Conservation (phyloP, 1,140 invertebrate species). For the Bombus waltoni region DNA sequence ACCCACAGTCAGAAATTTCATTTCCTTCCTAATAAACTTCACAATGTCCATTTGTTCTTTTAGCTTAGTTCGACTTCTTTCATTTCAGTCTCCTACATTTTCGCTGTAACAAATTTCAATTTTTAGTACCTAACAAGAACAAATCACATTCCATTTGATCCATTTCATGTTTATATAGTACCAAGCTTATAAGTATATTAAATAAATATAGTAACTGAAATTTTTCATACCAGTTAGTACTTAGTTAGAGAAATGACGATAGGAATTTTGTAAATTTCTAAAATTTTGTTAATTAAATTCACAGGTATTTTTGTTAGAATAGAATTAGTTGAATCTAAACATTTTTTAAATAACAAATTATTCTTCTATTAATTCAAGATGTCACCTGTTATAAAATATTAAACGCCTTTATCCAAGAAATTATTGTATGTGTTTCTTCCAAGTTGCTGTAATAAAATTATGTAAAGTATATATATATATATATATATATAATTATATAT, state of each 20-base stretch:
- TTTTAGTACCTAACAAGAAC: background rate
- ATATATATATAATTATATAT: too few relatives aligned
- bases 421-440: too few relatives aligned
- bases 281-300: too few relatives aligned
- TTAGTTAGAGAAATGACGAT: background rate
- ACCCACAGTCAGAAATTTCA: constrained; percentile 56
- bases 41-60: constrained; percentile 21
- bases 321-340: too few relatives aligned
- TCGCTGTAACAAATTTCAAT: background rate
- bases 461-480: too few relatives aligned
- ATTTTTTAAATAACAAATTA: too few relatives aligned
- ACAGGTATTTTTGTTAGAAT: too few relatives aligned
- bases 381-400: too few relatives aligned
- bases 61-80: background rate
- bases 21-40: constrained; percentile 55
- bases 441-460: too few relatives aligned
- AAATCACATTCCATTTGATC: background rate
- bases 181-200: background rate
- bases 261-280: too few relatives aligned
- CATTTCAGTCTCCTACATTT: background rate
- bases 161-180: background rate
- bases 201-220: background rate
- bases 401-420: too few relatives aligned
- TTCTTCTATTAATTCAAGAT: too few relatives aligned
- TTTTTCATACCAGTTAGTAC: background rate